Conservation (phyloP, 2,797 vertebrate genomes). For the Benthosema pterotum region DNA sequence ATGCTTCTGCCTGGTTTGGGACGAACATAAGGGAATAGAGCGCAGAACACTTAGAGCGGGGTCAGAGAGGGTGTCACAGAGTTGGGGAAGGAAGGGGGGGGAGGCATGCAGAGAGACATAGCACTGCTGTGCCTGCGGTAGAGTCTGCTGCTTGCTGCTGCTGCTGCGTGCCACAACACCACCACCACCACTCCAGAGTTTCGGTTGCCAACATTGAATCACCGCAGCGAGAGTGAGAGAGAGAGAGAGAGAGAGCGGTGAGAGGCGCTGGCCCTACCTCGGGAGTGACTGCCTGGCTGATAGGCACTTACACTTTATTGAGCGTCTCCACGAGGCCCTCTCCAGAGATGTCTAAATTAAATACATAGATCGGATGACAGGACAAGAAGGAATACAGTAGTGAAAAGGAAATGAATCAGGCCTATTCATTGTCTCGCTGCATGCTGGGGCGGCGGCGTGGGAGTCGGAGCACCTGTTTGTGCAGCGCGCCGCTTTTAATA, state of each 20-base stretch:
- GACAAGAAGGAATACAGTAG: conserved; percentile 45
- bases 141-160: background rate
- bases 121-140: background rate
- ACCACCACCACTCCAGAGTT: no score
- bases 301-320: conserved; percentile 66
- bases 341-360: conserved; percentile 69
- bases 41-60: no score
- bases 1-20: conserved; percentile 20
- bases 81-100: background rate
- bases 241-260: conserved; percentile 36
- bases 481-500: background rate
- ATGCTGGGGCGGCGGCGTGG: conserved; percentile 17
- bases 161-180: background rate
- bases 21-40: conserved; percentile 16
- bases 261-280: conserved; percentile 27
- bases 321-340: conserved; percentile 49
- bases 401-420: conserved; percentile 62
- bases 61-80: background rate
- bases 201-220: conserved; percentile 9
- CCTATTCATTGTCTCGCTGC: conserved; percentile 60
- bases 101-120: background rate
- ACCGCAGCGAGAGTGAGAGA: conserved; percentile 24
- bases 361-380: conserved; percentile 70
- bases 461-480: conserved; percentile 11
- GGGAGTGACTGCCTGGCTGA: conserved; percentile 40